These are phyloP conservation scores for Picus viridis DNA, from an alignment of 2,797 vertebrate species.

Conservation along the genomic window DNA sequence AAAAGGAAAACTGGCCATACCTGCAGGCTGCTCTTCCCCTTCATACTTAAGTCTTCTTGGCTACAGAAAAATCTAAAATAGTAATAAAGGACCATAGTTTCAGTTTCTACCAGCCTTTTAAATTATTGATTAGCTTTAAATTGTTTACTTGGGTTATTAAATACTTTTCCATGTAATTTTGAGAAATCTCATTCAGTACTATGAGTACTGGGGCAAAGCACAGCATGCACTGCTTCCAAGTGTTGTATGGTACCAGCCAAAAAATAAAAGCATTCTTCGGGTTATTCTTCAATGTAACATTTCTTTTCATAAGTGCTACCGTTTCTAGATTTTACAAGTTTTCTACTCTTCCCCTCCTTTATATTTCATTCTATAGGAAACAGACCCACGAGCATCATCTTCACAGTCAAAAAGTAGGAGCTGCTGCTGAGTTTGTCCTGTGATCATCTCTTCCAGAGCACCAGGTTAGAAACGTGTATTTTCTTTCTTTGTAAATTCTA, in stretches of 20 bases:
- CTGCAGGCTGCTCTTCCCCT: not conserved
- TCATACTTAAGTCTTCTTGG: not conserved
- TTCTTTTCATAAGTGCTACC: not conserved
- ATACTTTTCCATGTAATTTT: not conserved
- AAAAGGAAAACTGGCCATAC: not conserved
- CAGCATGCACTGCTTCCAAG: not conserved
- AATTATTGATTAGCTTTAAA: not conserved
- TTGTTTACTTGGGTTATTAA: not conserved
- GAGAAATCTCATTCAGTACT: not conserved
- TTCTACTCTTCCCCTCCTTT: not conserved
- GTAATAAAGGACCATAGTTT: not conserved
- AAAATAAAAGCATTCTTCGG: not conserved
- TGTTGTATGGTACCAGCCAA: not conserved
- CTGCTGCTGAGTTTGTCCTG: not conserved
- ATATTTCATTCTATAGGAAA: not conserved
- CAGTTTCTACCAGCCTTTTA: not conserved
- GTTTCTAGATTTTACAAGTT: not conserved
- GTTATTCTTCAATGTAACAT: not conserved
- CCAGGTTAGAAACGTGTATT: conserved; percentile 42
- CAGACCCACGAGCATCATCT: not conserved
- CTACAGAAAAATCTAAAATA: not conserved
- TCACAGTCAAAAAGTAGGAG: conserved; percentile 13
- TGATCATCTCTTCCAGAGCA: not conserved
- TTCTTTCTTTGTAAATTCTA: not conserved
- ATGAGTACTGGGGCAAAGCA: not conserved